Conservation (phyloP, 1,140 invertebrate genomes). For the Leptoteleia sp. region DNA sequence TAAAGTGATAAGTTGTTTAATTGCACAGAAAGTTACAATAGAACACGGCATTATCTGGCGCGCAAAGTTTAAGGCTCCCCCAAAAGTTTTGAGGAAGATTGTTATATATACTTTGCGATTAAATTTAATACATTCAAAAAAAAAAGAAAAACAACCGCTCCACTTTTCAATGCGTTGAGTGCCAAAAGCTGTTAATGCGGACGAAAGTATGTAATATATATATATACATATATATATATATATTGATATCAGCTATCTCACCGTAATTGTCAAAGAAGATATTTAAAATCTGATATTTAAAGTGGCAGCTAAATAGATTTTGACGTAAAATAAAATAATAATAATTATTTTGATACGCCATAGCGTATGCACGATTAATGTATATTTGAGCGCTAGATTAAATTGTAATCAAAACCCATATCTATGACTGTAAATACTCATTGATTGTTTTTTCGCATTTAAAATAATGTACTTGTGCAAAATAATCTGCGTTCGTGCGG, state of each 20-base stretch:
- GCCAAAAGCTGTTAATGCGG: constrained; percentile 26
- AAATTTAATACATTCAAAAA: constrained; percentile 8
- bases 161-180: constrained; percentile 19
- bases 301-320: constrained; percentile 14
- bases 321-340: constrained; percentile 17
- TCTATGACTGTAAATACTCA: constrained; percentile 37
- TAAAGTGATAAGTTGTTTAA: constrained; percentile 19
- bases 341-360: constrained; percentile 7
- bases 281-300: constrained; percentile 10
- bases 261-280: constrained; percentile 14
- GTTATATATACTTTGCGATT: constrained; percentile 5
- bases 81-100: constrained; percentile 1
- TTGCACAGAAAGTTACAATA: constrained; percentile 11
- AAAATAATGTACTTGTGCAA: constrained; percentile 1
- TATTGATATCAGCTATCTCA: constrained; percentile 21
- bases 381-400: constrained; percentile 10
- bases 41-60: constrained; percentile 3
- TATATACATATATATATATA: too few species aligned
- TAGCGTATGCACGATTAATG: constrained; percentile 15
- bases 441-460: constrained; percentile 18
- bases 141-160: too few species aligned
- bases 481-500: constrained; percentile 6
- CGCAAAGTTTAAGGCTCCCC: constrained; percentile 4
- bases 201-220: constrained; percentile 39
- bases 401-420: constrained; percentile 16